phyloP scores from a whole-genome alignment of 2,113 vertebrate genomes.

The Zootoca vivipara region DNA sequence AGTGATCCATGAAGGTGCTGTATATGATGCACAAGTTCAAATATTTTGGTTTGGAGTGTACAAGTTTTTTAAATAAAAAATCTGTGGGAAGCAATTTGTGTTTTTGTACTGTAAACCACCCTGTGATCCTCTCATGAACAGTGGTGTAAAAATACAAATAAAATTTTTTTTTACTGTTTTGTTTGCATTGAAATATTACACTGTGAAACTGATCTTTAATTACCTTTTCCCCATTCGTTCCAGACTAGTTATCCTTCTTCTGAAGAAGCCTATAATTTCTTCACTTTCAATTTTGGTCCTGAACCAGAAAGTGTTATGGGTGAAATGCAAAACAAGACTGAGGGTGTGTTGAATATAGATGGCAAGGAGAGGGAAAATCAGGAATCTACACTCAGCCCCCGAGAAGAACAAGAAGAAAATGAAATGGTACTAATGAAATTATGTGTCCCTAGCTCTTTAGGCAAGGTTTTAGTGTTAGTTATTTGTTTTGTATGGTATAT shows the following conservation, averaged over 20 bases:
- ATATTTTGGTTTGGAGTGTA: neutral
- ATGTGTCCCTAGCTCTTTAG: neutral
- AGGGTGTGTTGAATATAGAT: slow-evolving; percentile 40
- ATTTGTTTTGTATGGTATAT: neutral
- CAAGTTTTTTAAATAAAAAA: neutral
- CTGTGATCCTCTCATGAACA: too few species aligned
- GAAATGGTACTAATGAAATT: slow-evolving; percentile 47
- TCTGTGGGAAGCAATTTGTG: neutral
- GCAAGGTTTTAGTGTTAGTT: neutral
- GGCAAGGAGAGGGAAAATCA: slow-evolving; percentile 67
- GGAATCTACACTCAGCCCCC: slow-evolving; percentile 47
- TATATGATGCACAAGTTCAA: neutral
- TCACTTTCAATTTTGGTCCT: slow-evolving; percentile 90
- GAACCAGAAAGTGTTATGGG: slow-evolving; percentile 67
- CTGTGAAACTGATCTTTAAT: neutral
- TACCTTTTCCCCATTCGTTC: slow-evolving; percentile 48
- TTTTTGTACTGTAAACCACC: too few species aligned
- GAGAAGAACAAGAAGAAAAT: slow-evolving; percentile 62
- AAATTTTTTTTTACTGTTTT: neutral
- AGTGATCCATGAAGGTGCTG: too few species aligned
- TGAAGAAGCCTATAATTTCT: slow-evolving; percentile 92
- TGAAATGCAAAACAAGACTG: slow-evolving; percentile 43
- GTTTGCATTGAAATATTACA: neutral
- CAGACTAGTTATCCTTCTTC: slow-evolving; percentile 80
- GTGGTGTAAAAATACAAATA: too few species aligned